phyloP scores from a whole-genome alignment of 2,113 vertebrate genomes.

The Callipepla squamata region DNA sequence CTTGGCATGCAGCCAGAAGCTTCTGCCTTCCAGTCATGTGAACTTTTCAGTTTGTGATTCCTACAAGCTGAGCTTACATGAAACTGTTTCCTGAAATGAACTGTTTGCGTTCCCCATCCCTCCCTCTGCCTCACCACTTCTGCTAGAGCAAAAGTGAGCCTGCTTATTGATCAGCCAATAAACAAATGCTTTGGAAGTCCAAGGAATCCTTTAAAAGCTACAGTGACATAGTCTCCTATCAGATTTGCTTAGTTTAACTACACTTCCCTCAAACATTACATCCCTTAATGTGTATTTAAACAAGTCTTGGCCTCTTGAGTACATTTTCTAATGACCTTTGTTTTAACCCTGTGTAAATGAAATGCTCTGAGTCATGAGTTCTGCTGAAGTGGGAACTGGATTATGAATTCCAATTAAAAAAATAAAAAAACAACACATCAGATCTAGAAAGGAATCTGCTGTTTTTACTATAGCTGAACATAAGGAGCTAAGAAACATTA shows the following conservation, averaged over 20 bases:
- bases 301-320: neutral
- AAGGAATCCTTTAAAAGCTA: neutral
- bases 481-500: neutral
- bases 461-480: neutral
- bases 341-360: neutral
- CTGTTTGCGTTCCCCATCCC: neutral
- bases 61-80: slow-evolving; percentile 59
- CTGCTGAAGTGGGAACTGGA: neutral
- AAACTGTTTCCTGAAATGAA: slow-evolving; percentile 44
- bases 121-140: neutral
- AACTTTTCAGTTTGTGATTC: slow-evolving; percentile 42
- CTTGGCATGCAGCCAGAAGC: neutral
- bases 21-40: slow-evolving; percentile 58
- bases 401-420: neutral
- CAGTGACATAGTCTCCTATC: neutral
- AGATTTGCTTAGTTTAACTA: slow-evolving; percentile 3
- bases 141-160: neutral
- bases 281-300: slow-evolving; percentile 39
- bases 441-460: neutral
- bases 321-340: slow-evolving; percentile 38
- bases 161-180: neutral
- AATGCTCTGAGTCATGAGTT: neutral
- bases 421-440: neutral
- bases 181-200: neutral
- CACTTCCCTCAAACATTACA: neutral